Base-by-base conservation (phyloP, 2,113 vertebrate species). In the Etheostoma cragini region DNA sequence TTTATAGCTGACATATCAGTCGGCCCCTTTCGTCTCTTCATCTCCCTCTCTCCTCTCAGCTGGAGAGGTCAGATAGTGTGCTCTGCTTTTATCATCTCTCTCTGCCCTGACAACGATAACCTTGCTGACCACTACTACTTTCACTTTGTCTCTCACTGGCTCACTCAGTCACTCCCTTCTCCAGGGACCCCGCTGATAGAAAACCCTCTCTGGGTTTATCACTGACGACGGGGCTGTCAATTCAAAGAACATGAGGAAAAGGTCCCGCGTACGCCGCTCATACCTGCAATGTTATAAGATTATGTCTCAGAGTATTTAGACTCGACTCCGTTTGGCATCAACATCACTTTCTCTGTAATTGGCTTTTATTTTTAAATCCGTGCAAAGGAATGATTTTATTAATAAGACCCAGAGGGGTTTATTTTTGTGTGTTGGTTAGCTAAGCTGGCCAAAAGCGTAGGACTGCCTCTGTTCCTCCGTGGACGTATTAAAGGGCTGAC, bases 401-500 rank as follows among this genome's bases (percentile, higher is more conserved):
- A 80, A 57, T 73, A 58, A 77, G 72, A 62, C 71, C 30, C 75
- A 16, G 74, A 30, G 71, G 82, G 58, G 33, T 62, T 88, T 78
- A 58, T 80, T 76, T 72, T 65, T 66, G 26, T 80, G 42, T 67
- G 49, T n/a, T 72, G 45, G 53, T 45, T 57, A 16, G 7, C 35
- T 38, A 10, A 21, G 35, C 57, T 1, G 33, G 46, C 78, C 73
- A 71, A 64, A 81, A n/a, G 74, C 63, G 57, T 65, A 60, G 81
- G 70, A 74, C 35, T 0, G n/a, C 13, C 21, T 17, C 21, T 2
- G 50, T 64, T n/a, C 54, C 61, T 80, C 72, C 42, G 64, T 8
- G 30, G 72, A 54, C n/a, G 53, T 52, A 19, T 52, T 14, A 17
- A 33, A 8, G 15, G 24, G 45, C 17, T 64, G 66, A 35, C 14